phyloP scores from a whole-genome alignment of 2,797 vertebrate genomes.

The Brachymystax lenok region DNA sequence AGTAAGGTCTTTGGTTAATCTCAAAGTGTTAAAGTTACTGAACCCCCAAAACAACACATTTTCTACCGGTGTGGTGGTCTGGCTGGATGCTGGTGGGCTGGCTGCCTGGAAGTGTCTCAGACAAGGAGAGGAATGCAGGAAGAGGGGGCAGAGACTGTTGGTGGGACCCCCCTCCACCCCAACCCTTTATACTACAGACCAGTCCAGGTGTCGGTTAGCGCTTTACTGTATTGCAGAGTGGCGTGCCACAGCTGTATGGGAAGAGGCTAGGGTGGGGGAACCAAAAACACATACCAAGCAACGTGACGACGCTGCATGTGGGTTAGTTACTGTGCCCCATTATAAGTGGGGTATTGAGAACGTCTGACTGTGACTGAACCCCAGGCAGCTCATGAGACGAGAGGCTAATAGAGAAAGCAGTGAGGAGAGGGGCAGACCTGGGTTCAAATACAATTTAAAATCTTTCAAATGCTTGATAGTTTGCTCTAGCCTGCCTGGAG shows the following conservation, averaged over 20 bases:
- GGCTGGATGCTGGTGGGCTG: not conserved
- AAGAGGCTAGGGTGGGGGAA: not conserved
- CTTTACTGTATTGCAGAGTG: too few species aligned
- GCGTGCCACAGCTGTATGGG: not conserved
- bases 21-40: too few species aligned
- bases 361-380: not conserved
- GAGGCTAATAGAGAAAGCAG: not conserved
- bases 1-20: too few species aligned
- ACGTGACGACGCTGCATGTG: not conserved
- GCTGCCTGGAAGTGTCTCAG: constrained; percentile 72
- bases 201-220: too few species aligned
- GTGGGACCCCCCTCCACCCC: too few species aligned
- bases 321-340: not conserved
- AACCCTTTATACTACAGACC: too few species aligned
- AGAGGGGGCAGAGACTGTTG: too few species aligned
- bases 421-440: not conserved
- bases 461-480: too few species aligned
- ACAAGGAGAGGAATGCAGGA: constrained; percentile 62
- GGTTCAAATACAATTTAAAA: not conserved
- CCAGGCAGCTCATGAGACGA: not conserved
- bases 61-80: not conserved
- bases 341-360: not conserved
- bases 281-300: not conserved
- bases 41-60: too few species aligned
- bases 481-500: too few species aligned